Evolutionary conservation across 1,140 invertebrate species (phyloP).

Genomic region (Euglossa dilemma): DNA sequence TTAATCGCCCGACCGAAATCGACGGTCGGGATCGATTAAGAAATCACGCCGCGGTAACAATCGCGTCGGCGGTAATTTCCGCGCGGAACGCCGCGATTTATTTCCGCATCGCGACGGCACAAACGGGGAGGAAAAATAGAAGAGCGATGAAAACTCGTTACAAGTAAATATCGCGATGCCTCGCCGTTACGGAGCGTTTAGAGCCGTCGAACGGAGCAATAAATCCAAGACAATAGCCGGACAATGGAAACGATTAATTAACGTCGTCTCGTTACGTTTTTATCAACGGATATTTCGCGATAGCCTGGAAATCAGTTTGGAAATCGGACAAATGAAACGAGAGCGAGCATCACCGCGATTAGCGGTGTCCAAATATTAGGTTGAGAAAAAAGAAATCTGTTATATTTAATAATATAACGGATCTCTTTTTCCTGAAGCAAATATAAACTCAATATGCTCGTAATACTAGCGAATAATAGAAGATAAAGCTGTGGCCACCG

Average conservation of each 20-base stretch:
- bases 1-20: background rate
- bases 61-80: too few relatives aligned
- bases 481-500: too few relatives aligned
- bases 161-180: background rate
- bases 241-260: background rate
- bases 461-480: too few relatives aligned
- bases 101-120: too few relatives aligned
- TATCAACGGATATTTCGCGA: background rate
- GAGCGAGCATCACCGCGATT: background rate
- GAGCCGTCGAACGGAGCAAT: background rate
- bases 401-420: too few relatives aligned
- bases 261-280: background rate
- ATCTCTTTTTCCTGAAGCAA: too few relatives aligned
- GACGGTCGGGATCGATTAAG: too few relatives aligned
- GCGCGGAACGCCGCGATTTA: too few relatives aligned
- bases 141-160: background rate
- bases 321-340: slow-evolving; percentile 7
- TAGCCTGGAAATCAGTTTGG: background rate
- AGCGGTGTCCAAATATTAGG: background rate
- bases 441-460: too few relatives aligned
- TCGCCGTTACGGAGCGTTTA: background rate
- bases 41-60: too few relatives aligned
- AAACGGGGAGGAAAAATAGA: too few relatives aligned
- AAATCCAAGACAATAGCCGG: background rate
- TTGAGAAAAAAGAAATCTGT: too few relatives aligned